Evolutionary conservation across 2,888 invertebrate genomes (phyloP).

Genomic region (Sussaba pulchella): DNA sequence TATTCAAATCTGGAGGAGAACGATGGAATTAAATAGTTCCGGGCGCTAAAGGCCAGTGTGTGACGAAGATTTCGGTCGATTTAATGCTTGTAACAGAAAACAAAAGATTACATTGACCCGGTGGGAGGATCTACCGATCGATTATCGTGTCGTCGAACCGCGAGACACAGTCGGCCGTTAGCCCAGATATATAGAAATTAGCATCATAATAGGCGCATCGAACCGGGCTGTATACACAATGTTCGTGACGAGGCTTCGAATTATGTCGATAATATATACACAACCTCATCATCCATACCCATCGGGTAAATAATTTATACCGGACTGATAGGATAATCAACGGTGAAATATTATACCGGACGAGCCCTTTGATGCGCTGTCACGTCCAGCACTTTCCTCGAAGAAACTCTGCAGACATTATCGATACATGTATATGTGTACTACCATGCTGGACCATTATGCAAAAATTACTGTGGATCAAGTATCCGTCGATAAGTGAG

Average conservation of each 20-base stretch:
- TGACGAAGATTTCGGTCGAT: too few relatives aligned
- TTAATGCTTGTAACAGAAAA: not conserved
- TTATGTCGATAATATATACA: slow-evolving; percentile 29
- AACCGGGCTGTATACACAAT: slow-evolving; percentile 4
- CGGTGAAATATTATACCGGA: slow-evolving; percentile 24
- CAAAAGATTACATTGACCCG: not conserved
- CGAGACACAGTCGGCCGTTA: slow-evolving; percentile 22
- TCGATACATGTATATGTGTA: too few relatives aligned
- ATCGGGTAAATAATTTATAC: slow-evolving; percentile 51
- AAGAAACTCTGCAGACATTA: not conserved
- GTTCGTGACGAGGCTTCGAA: slow-evolving; percentile 28
- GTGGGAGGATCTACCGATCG: slow-evolving; percentile 27
- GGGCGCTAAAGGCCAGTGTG: too few relatives aligned
- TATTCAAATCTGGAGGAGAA: too few relatives aligned
- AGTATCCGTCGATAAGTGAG: too few relatives aligned
- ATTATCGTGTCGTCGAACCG: slow-evolving; percentile 56
- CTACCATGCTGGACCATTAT: too few relatives aligned
- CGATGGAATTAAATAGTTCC: too few relatives aligned
- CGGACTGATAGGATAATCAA: slow-evolving; percentile 36
- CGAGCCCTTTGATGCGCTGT: slow-evolving; percentile 13
- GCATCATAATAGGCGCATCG: slow-evolving; percentile 55
- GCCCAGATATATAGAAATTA: slow-evolving; percentile 55
- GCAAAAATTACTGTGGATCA: too few relatives aligned
- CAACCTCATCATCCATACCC: slow-evolving; percentile 35
- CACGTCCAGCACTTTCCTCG: slow-evolving; percentile 3